Base-by-base conservation (phyloP, 2,113 vertebrate genomes). In the Chlamydotis undulata region DNA sequence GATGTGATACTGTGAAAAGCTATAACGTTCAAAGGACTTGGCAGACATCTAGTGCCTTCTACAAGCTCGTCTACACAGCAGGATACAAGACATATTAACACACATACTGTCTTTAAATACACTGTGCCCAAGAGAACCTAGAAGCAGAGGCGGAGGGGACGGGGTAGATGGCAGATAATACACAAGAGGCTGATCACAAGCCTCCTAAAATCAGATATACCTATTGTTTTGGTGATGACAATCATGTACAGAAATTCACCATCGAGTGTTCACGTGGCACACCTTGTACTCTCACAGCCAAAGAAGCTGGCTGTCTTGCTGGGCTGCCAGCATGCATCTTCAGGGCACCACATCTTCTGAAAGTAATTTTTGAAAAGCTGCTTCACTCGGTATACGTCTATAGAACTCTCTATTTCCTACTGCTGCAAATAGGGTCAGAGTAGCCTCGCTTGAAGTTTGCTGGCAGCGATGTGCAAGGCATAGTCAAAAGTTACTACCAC, bases 201-300 rank as follows among this genome's bases (percentile, higher is more conserved):
- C 16, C 29, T 78, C 29, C 64, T 22, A 9, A 60, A 91, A 53
- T 52, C 60, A 95, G 12, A 52, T 12, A 7, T 37, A 31, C n/a
- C 53, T n/a, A 15, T 26, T 56, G 23, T 31, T 88, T 56, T 24
- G 7, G 12, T 43, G 33, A 53, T 25, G 10, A 64, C 35, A 90
- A 13, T 1, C 26, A 19, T 0, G 0, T n/a, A 23, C 1, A 9
- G 24, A 41, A 71, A 76, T 57, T 41, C 24, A 57, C 33, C 3
- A 0, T 2, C 33, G 52, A 53, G 13, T 53, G 10, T 21, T 49
- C 4, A 3, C 1, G 0, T 3, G 11, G 56, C 33, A 52, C 56
- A 57, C 73, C 8, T 33, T 43, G 63, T 47, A 21, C 19, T 45
- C 19, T 16, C 49, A 37, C 7, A 2, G 0, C 16, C 37, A 55